A percentile compares a stretch with the other conserved stretches of the same genome.
phyloP scores from a whole-genome alignment of 2,797 vertebrate genomes.

The Scyliorhinus canicula region DNA sequence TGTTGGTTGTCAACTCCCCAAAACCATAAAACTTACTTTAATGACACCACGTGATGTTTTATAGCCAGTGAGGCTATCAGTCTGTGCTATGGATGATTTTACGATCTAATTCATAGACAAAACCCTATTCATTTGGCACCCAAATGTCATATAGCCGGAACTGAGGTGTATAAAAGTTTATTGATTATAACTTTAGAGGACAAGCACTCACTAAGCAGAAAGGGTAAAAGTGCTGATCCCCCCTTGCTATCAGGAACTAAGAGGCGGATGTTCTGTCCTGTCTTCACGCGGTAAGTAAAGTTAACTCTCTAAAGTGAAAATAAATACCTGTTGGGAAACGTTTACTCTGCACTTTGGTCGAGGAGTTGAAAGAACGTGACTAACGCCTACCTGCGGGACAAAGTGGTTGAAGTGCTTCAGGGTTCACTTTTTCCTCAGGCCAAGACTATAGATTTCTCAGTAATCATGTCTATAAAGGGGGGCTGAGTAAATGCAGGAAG shows the following conservation, averaged over 20 bases:
- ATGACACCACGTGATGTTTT: slow-evolving; percentile 99
- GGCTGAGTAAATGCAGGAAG: background rate
- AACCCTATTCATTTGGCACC: slow-evolving; percentile 97
- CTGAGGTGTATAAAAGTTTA: slow-evolving; percentile 93
- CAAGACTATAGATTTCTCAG: background rate
- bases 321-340: slow-evolving; percentile 35
- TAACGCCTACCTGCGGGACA: slow-evolving; percentile 36
- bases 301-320: slow-evolving; percentile 45
- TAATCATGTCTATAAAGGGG: background rate
- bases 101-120: slow-evolving; percentile 99
- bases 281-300: slow-evolving; percentile 74
- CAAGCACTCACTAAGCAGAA: slow-evolving; percentile 67
- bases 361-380: slow-evolving; percentile 21
- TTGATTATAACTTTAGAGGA: slow-evolving; percentile 83
- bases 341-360: slow-evolving; percentile 32
- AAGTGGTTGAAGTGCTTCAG: slow-evolving; percentile 28
- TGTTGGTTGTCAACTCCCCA: slow-evolving; percentile 98
- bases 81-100: slow-evolving; percentile 96
- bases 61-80: slow-evolving; percentile 99
- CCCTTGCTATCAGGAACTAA: slow-evolving; percentile 69
- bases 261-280: slow-evolving; percentile 53
- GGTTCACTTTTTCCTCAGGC: background rate
- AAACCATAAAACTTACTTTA: slow-evolving; percentile 99
- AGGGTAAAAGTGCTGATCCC: slow-evolving; percentile 70
- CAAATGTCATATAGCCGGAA: slow-evolving; percentile 95